Evolutionary conservation across 2,113 vertebrate species (phyloP).

Genomic region (Onychostruthus taczanowskii): DNA sequence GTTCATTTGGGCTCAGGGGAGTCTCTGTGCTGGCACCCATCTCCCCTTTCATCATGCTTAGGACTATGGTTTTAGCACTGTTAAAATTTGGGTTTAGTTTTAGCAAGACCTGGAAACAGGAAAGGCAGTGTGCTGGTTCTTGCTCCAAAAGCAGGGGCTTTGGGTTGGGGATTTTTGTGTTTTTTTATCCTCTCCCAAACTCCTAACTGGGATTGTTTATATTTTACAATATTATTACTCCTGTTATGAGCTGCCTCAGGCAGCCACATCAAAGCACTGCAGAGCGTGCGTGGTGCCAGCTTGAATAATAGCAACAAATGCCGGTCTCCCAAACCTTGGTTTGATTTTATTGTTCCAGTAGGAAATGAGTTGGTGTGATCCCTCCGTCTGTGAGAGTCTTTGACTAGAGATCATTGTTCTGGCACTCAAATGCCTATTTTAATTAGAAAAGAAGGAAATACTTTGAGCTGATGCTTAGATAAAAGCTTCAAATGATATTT

Average conservation of each 20-base stretch:
- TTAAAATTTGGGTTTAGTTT: background rate
- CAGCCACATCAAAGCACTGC: slow-evolving; percentile 70
- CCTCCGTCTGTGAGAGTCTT: slow-evolving; percentile 30
- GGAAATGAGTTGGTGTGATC: slow-evolving; percentile 66
- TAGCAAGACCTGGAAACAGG: background rate
- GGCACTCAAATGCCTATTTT: slow-evolving; percentile 58
- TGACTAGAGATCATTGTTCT: slow-evolving; percentile 60
- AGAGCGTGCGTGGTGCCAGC: background rate
- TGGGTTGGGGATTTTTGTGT: background rate
- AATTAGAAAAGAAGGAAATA: slow-evolving; percentile 68
- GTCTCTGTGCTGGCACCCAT: background rate
- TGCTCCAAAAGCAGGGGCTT: background rate
- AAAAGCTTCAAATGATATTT: slow-evolving; percentile 55
- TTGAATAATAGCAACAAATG: slow-evolving; percentile 53
- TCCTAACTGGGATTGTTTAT: slow-evolving; percentile 59
- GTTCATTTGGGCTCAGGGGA: background rate
- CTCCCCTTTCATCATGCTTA: background rate
- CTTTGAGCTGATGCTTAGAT: slow-evolving; percentile 55
- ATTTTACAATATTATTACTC: slow-evolving; percentile 64
- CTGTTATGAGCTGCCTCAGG: slow-evolving; percentile 66
- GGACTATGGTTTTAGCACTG: background rate
- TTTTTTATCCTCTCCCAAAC: background rate
- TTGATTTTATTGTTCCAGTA: slow-evolving; percentile 71
- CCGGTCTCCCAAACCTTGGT: slow-evolving; percentile 45
- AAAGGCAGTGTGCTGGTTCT: background rate